Percentiles rank a stretch among this genome's conserved stretches.
Conservation (phyloP, 2,113 vertebrate species). For the Petaurus breviceps region DNA sequence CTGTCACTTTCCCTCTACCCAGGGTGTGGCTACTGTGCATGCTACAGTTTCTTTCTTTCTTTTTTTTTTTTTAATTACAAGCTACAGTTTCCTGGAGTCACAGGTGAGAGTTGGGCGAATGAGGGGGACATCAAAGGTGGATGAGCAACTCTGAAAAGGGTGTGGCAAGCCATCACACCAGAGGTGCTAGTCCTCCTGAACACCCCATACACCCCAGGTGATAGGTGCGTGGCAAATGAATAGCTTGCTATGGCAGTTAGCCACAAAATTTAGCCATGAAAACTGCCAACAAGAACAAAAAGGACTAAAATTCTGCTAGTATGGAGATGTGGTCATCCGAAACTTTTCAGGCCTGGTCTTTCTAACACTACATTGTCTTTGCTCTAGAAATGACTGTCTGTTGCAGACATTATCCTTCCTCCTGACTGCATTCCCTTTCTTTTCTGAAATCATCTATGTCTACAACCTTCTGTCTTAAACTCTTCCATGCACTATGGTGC, state of each 20-base stretch:
- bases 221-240: neutral
- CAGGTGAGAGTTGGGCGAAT: neutral
- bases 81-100: neutral
- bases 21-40: neutral
- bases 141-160: neutral
- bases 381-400: neutral
- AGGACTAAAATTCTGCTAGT: neutral
- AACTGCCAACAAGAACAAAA: neutral
- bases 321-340: neutral
- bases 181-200: no score
- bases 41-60: neutral
- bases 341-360: neutral
- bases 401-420: neutral
- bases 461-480: neutral
- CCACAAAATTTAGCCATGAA: neutral
- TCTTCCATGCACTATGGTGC: neutral
- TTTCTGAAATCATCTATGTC: neutral
- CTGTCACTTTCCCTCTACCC: neutral
- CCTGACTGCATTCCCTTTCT: neutral
- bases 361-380: neutral
- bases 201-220: no score
- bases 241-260: neutral
- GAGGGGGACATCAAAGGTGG: neutral
- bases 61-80: neutral
- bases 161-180: no score